Evolutionary conservation across 2,113 vertebrate genomes (phyloP).

Genomic region (Petrocephalus microphthalmus): DNA sequence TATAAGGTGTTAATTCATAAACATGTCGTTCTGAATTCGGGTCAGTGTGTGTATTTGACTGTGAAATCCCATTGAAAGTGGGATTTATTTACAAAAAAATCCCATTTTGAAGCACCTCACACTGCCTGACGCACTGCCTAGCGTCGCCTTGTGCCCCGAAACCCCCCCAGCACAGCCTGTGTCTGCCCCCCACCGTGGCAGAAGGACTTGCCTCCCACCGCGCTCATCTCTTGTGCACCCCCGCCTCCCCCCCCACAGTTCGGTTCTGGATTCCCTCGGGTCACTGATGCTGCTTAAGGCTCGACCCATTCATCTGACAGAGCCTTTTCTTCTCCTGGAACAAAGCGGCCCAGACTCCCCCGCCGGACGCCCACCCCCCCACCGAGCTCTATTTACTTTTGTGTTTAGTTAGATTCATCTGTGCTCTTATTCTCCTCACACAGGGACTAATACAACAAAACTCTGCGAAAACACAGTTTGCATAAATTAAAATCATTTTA

Average conservation of each 20-base stretch:
- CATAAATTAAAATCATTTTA: constrained; percentile 17
- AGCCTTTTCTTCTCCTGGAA: constrained; percentile 17
- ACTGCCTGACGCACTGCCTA: not conserved
- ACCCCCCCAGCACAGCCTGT: not conserved
- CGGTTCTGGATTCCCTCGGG: constrained; percentile 16
- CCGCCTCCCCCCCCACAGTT: not conserved
- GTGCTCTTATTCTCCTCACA: constrained; percentile 21
- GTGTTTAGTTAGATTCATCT: constrained; percentile 22
- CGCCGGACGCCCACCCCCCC: not conserved
- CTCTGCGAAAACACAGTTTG: constrained; percentile 12
- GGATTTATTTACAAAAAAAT: constrained; percentile 4
- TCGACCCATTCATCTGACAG: constrained; percentile 19
- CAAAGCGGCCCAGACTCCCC: not conserved
- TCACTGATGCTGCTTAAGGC: constrained; percentile 17
- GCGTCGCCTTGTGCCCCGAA: not conserved
- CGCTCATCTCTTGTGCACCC: not conserved
- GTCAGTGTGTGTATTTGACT: not conserved
- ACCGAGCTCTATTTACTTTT: constrained; percentile 17
- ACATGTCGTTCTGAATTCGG: not conserved
- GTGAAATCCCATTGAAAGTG: not conserved
- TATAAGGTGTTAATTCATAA: not conserved
- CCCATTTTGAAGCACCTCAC: not conserved
- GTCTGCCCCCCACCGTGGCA: not conserved
- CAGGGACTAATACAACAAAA: constrained; percentile 18
- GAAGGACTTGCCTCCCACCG: not conserved